Evolutionary conservation across 2,888 invertebrate genomes (phyloP).

Genomic region (Acholoe squamosa): DNA sequence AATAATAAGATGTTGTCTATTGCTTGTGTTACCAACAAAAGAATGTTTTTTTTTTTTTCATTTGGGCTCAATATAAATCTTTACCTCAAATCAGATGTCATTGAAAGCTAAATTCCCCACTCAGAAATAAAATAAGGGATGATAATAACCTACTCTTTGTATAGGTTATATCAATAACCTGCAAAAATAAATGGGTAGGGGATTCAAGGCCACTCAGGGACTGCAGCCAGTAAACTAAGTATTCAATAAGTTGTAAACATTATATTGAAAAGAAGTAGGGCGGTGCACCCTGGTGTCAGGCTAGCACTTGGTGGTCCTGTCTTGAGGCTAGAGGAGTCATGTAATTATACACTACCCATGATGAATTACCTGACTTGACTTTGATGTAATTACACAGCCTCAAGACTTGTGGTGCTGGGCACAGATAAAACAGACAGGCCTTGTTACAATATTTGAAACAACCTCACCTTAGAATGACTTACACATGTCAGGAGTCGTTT

Average conservation of each 20-base stretch:
- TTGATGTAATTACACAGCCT: conserved; percentile 24
- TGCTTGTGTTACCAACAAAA: too few species aligned
- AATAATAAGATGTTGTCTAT: too few species aligned
- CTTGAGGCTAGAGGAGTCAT: neutral
- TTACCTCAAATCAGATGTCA: too few species aligned
- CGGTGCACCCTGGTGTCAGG: neutral
- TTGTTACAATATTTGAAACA: conserved; percentile 10
- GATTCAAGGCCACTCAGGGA: too few species aligned
- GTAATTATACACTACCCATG: conserved; percentile 28
- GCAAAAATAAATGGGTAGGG: too few species aligned
- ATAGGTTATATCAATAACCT: too few species aligned
- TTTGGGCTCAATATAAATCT: too few species aligned
- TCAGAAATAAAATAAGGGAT: neutral
- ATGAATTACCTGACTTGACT: conserved; percentile 36
- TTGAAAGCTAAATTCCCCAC: neutral
- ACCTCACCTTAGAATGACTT: neutral
- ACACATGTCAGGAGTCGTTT: neutral
- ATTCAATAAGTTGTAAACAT: too few species aligned
- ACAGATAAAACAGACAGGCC: neutral
- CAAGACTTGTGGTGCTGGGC: neutral
- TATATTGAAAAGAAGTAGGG: too few species aligned
- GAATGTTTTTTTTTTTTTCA: too few species aligned
- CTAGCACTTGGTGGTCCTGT: conserved; percentile 7
- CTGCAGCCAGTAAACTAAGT: too few species aligned
- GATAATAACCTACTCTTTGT: too few species aligned